Percentiles rank a stretch among this genome's conserved stretches.
These are phyloP conservation scores for Agapornis canus DNA, from an alignment of 2,797 vertebrate species.

Conservation along the genomic window DNA sequence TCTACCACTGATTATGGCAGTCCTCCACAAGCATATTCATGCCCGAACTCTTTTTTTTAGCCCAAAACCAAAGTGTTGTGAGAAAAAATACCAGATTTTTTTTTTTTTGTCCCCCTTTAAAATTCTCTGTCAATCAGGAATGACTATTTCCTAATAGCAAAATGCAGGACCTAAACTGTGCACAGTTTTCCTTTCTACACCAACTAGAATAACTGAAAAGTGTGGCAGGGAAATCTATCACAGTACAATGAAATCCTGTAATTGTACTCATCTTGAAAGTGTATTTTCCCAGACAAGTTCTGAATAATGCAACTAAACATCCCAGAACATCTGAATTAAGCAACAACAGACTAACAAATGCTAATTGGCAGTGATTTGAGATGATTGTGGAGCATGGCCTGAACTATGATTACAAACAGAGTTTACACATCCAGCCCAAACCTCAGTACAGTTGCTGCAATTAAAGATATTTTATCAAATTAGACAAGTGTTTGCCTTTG, in stretches of 20 bases:
- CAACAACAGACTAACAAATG: conserved; percentile 60
- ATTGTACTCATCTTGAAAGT: not conserved
- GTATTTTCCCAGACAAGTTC: conserved; percentile 28
- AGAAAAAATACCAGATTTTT: not conserved
- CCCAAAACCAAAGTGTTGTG: not conserved
- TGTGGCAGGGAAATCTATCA: not conserved
- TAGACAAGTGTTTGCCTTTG: conserved; percentile 69
- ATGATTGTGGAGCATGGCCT: conserved; percentile 73
- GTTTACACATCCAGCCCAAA: conserved; percentile 46
- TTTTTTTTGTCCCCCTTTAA: not conserved
- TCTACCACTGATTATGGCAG: not conserved
- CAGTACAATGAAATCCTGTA: conserved; percentile 36
- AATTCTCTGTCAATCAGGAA: not conserved
- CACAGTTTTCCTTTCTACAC: not conserved
- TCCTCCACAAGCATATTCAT: rapidly evolving
- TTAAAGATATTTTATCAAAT: conserved; percentile 78
- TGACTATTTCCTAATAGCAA: not conserved
- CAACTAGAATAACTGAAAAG: not conserved
- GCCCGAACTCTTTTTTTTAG: not conserved
- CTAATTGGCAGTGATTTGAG: conserved; percentile 77
- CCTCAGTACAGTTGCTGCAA: conserved; percentile 63
- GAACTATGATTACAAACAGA: conserved; percentile 74
- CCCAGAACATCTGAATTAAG: conserved; percentile 67
- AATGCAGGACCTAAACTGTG: not conserved
- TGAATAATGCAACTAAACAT: conserved; percentile 72